These are phyloP conservation scores for Toxotes chatareus DNA, from an alignment of 2,113 vertebrate genomes.

Conservation along the genomic window DNA sequence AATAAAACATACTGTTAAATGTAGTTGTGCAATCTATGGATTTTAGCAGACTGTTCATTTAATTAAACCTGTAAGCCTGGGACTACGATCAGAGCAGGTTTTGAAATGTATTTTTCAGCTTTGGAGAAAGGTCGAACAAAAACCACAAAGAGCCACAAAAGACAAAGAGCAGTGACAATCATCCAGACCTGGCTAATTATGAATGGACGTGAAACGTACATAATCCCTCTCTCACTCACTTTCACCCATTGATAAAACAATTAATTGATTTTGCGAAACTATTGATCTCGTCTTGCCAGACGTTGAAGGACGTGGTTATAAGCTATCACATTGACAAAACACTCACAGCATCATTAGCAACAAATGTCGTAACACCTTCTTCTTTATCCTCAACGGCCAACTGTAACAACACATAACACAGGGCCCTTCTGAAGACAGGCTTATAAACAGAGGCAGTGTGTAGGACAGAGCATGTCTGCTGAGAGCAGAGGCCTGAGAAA, in stretches of 20 bases:
- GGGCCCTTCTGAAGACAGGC: background rate
- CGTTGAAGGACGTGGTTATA: conserved; percentile 4
- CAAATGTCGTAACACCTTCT: background rate
- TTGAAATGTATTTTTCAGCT: background rate
- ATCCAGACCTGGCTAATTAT: background rate
- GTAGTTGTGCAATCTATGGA: background rate
- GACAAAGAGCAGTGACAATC: background rate
- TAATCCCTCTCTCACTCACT: conserved; percentile 9
- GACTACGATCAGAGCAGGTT: background rate
- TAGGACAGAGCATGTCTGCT: background rate
- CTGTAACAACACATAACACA: background rate
- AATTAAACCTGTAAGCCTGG: background rate
- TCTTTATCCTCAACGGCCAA: background rate
- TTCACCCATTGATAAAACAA: conserved; percentile 19
- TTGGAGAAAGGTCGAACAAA: background rate
- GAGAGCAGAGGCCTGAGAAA: no score
- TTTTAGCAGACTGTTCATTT: background rate
- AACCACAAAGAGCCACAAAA: conserved; percentile 5
- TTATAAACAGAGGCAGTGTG: background rate
- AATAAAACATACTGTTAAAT: background rate
- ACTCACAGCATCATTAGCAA: conserved; percentile 21
- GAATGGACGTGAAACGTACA: background rate
- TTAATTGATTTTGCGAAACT: conserved; percentile 27
- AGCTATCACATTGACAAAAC: conserved; percentile 3
- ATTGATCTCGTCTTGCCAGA: background rate